Percentiles rank a stretch among this genome's conserved stretches.
Evolutionary conservation across 2,888 invertebrate species (phyloP).

Genomic region (Drosophila mulleri): DNA sequence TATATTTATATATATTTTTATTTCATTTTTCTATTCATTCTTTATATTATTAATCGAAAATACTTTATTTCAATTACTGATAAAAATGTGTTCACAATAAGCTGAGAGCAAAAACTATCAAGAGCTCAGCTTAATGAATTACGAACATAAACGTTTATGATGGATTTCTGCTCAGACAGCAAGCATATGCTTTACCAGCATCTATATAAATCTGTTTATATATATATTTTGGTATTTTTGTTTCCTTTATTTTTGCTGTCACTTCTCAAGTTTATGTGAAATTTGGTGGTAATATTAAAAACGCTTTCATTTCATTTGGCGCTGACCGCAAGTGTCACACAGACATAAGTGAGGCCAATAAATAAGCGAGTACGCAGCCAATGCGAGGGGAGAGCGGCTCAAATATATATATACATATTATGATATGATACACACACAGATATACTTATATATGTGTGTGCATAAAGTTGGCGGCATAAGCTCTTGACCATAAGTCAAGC

Average conservation of each 20-base stretch:
- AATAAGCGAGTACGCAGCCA: conserved; percentile 37
- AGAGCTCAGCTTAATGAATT: conserved; percentile 4
- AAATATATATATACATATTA: conserved; percentile 23
- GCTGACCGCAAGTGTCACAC: conserved; percentile 44
- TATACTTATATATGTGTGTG: too few species aligned
- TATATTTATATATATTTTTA: too few species aligned
- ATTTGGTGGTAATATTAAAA: conserved; percentile 49
- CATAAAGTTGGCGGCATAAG: conserved; percentile 67
- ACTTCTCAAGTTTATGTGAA: conserved; percentile 24
- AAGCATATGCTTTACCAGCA: not conserved
- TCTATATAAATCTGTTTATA: not conserved
- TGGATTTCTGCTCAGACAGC: not conserved
- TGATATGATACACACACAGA: not conserved
- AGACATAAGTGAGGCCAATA: conserved; percentile 49
- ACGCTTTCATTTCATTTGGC: conserved; percentile 50
- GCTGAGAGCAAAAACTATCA: not conserved
- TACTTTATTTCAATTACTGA: not conserved
- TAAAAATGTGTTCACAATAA: not conserved
- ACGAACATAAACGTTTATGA: conserved; percentile 8
- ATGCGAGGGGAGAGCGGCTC: conserved; percentile 18
- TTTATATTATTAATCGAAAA: not conserved
- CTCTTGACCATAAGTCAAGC: conserved; percentile 67
- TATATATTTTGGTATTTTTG: too few species aligned
- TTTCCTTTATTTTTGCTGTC: not conserved
- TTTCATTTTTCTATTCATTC: not conserved